Evolutionary conservation across 2,113 vertebrate species (phyloP), one percentile per base, ranked within the genome.

Genomic region (Cisticola juncidis): DNA sequence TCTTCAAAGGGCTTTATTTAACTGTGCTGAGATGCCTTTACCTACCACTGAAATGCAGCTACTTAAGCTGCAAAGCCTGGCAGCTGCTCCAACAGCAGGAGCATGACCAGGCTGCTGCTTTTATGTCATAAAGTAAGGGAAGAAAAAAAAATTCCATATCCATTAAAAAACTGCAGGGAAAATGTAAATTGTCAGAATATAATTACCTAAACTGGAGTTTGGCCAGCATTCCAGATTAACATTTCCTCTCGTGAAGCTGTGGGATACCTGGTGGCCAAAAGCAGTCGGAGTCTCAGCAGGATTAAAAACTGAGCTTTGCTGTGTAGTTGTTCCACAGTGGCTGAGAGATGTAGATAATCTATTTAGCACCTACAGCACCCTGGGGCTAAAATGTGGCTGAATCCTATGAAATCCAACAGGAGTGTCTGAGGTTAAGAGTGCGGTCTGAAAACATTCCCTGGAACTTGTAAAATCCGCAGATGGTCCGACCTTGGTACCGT

Each of bases 151-250:
- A 6, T 6, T 31, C 76, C n/a, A 21, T 66, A 54, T 85, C 79
- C 79, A 86, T 89, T 95, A 47, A 95, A 88, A 77, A 93, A 82
- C 90, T 84, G 90, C 76, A 78, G 61, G 80, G 80, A 83, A 90
- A 94, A 91, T 78, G 76, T 83, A 90, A 94, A 86, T 93, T 80
- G 78, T 92, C 84, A 68, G 77, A 88, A 71, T 56, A 82, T 88
- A 94, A 95, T 95, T 96, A 92, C 68, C 72, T 83, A 31, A 61
- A 51, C 29, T 93, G 95, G 94, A 94, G 68, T 71, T 81, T 44
- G 91, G 94, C 94, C 94, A 97, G 91, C 33, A 18, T 62, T 94
- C 60, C 76, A 95, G 80, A 94, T 88, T 54, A 92, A 94, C 77
- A 68, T 73, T 88, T 90, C 86, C 54, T 92, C 62, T 82, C 4